Base-by-base conservation (phyloP, 2,888 invertebrate species). In the Busseola fusca region DNA sequence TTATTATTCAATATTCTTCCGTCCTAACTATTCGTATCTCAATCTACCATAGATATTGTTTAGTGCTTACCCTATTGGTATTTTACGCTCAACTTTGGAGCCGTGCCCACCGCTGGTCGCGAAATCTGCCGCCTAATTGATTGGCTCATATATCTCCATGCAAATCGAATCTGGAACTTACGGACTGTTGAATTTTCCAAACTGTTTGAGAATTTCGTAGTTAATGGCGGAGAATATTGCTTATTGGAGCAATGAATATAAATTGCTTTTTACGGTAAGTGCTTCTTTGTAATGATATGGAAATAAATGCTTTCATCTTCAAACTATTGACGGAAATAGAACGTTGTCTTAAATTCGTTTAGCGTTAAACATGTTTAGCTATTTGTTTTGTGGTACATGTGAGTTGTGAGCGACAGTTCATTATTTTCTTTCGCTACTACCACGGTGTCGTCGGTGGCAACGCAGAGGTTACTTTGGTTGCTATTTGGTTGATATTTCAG, bases 71-170 rank as follows among this genome's bases (percentile, higher is more conserved):
- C 10, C 16, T 73, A 62, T 80, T 72, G 57, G 62, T 68, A 84
- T 72, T 77, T 82, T 65, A 73, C 68, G 63, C 45, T 59, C 54
- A 58, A 77, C 60, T 65, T 84, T 85, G 85, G 84, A 84, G 69
- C 77, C 60, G 84, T 85, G 84, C 84, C 83, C 85, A 74, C 63
- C 52, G 77, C 69, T 72, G 59, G 69, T 73, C 73, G 74, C 60
- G 64, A 54, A 69, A 60, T 69, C 68, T 78, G 79, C 71, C 50
- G 66, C 70, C 76, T 84, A 83, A 85, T 85, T 85, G 78, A 84
- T 85, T 62, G 69, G 62, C 40, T 63, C 76, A 75, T 85, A 80
- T 66, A 80, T 80, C 65, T 71, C 21, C 65, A 73, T 63, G 59
- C 63, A 70, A 71, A 76, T 64, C 57, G 70, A 48, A 69, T 77